Evolutionary conservation across 2,888 invertebrate species (phyloP).

Genomic region (Nomada fucata): DNA sequence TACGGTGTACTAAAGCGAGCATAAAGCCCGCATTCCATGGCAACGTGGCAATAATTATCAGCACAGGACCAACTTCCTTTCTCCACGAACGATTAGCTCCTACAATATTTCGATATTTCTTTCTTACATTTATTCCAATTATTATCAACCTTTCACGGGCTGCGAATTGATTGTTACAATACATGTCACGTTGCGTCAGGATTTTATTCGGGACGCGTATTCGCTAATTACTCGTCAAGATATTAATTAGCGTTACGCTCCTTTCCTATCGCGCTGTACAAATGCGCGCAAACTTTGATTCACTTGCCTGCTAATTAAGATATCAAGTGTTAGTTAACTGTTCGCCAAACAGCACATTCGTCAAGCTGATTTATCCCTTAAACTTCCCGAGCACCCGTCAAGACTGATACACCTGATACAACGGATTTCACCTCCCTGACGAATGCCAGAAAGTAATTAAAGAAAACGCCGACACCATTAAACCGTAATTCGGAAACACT

Average conservation of each 20-base stretch:
- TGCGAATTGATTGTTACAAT: no score
- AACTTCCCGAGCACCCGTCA: not conserved
- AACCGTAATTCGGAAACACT: no score
- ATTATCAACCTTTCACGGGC: no score
- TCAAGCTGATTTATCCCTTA: not conserved
- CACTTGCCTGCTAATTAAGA: not conserved
- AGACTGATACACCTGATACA: not conserved
- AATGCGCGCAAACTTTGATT: no score
- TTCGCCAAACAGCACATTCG: not conserved
- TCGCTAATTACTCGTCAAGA: conserved; percentile 16
- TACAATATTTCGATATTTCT: no score
- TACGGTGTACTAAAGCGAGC: conserved; percentile 44
- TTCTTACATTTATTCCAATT: no score
- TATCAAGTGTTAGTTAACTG: not conserved
- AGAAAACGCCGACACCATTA: no score
- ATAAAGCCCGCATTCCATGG: conserved; percentile 18
- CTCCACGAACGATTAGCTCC: conserved; percentile 3
- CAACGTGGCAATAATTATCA: conserved; percentile 34
- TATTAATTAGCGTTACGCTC: not conserved
- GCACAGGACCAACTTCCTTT: conserved; percentile 15
- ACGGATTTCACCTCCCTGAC: not conserved
- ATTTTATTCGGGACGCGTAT: no score
- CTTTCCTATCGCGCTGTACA: no score
- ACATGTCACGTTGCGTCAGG: no score
- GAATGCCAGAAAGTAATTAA: not conserved